These are phyloP conservation scores for Lepidurus apus DNA, from an alignment of 1,140 invertebrate genomes.

Conservation along the genomic window DNA sequence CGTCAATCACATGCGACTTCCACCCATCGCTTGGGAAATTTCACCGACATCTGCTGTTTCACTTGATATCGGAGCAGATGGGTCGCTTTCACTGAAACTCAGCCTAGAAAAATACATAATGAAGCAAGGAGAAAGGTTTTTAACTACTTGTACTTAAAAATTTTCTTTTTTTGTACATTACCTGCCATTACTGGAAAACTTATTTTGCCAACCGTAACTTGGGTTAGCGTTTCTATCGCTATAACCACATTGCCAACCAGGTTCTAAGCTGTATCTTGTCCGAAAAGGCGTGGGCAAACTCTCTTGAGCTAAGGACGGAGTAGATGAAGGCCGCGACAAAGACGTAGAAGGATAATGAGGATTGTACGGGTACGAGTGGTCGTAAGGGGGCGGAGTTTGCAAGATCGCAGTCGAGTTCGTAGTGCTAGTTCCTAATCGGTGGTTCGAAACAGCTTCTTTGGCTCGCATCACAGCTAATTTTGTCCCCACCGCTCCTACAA, in stretches of 20 bases:
- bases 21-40: conserved; percentile 23
- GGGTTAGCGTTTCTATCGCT: background rate
- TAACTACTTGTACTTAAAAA: background rate
- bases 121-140: background rate
- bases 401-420: background rate
- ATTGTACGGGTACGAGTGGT: conserved; percentile 16
- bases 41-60: background rate
- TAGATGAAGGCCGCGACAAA: background rate
- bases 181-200: background rate
- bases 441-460: conserved; percentile 44
- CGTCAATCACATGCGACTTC: background rate
- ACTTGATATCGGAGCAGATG: background rate
- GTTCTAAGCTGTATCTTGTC: background rate
- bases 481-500: conserved; percentile 43
- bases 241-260: background rate
- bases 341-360: background rate
- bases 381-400: conserved; percentile 22
- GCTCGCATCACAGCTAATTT: conserved; percentile 44
- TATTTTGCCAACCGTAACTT: background rate
- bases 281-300: background rate
- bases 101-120: background rate
- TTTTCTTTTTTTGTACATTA: no score
- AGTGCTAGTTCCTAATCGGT: conserved; percentile 36
- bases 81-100: background rate
- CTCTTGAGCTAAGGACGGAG: background rate